Base-by-base conservation (phyloP, 2,113 vertebrate genomes). In the Peromyscus polionotus region DNA sequence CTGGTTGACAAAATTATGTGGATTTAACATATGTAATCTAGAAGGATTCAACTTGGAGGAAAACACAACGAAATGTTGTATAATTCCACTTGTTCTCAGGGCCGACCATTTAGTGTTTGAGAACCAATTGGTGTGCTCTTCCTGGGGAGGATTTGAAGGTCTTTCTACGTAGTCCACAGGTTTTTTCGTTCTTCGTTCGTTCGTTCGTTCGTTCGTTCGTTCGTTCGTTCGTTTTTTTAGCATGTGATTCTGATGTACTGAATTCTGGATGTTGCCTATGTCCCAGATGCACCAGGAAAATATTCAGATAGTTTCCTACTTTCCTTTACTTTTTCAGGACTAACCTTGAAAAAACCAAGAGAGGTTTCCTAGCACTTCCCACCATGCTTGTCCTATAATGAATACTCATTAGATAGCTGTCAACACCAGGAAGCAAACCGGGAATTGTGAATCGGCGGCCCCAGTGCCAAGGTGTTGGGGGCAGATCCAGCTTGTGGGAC, bases 261-360 rank as follows among this genome's bases (percentile, higher is more conserved):
- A 94, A 83, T 91, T 94, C 67, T 94, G 75, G 63, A 76, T 57
- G 42, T 88, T 84, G 1, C 42, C 65, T 45, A 67, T 75, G 95
- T 95, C 13, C 89, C 54, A 70, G 67, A 67, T 65, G n/a, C 28
- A 79, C 59, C 76, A 86, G 54, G 51, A 91, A 96, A 94, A 95
- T 94, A 91, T 93, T 91, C 76, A 93, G 39, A 90, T 87, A 83
- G 22, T 76, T 97, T 96, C 67, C 95, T 79, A 65, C 75, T 68
- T 86, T 22, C 48, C 13, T 51, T 68, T 86, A 28, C 42, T 68
- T 86, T 86, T 86, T 86, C 84, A 89, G 54, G 33, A 75, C 33
- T 84, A 75, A 57, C 19, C 20, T 39, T 92, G 51, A 91, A 94
- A 94, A 93, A 96, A 16, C 59, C 94, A 95, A 63, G 36, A 77